These are phyloP conservation scores for Virgularia gustaviana DNA, from an alignment of 92 coral and sea anemone species.

Conservation along the genomic window DNA sequence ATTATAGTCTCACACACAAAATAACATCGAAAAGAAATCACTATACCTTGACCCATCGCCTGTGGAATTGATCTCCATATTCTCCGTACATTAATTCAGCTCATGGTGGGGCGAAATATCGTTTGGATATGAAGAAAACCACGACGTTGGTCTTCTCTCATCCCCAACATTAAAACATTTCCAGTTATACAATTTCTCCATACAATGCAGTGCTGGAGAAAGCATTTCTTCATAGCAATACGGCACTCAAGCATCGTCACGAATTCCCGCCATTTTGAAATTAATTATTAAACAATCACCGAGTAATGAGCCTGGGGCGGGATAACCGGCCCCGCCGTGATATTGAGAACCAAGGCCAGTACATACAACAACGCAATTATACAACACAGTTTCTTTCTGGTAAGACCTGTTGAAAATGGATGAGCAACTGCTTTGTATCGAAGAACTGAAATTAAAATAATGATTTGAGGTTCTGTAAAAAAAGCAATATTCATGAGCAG, in stretches of 20 bases:
- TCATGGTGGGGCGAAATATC: no score
- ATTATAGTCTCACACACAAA: neutral
- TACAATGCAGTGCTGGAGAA: neutral
- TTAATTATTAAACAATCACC: neutral
- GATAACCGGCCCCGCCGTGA: slow-evolving; percentile 3
- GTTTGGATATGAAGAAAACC: neutral
- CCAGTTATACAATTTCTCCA: no score
- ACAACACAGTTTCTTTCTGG: no score
- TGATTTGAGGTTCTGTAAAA: no score
- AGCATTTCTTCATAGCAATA: no score
- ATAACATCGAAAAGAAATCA: neutral
- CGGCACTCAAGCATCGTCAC: no score
- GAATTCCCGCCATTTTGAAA: slow-evolving; percentile 23
- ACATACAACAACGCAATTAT: no score
- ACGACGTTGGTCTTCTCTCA: neutral
- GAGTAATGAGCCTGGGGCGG: neutral
- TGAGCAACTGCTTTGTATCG: no score
- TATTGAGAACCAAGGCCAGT: no score
- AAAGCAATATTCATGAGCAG: no score
- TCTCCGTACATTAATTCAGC: neutral
- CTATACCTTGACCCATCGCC: slow-evolving; percentile 3
- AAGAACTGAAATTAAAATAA: no score
- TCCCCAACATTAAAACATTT: neutral
- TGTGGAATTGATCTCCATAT: neutral
- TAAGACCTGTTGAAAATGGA: no score